phyloP scores from a whole-genome alignment of 2,113 vertebrate species.

The Amia ocellicauda region DNA sequence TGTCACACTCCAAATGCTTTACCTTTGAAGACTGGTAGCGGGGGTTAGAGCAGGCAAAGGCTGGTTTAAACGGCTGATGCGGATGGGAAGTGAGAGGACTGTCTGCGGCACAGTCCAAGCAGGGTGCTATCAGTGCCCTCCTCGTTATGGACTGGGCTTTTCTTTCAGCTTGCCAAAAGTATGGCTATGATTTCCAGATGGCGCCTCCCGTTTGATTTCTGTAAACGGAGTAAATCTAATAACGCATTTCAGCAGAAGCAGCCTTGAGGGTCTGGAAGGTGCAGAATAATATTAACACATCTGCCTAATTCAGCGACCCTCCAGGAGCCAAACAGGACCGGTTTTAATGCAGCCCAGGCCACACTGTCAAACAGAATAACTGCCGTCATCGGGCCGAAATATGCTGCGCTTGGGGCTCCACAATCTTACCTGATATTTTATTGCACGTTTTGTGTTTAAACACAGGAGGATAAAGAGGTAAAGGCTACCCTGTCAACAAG shows the following conservation, averaged over 20 bases:
- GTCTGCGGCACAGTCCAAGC: neutral
- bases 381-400: neutral
- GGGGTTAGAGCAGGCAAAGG: too few species aligned
- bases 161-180: constrained; percentile 41
- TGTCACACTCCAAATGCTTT: too few species aligned
- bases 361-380: constrained; percentile 31
- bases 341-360: constrained; percentile 38
- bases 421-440: too few species aligned
- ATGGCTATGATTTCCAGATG: constrained; percentile 61
- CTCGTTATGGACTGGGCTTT: neutral
- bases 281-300: constrained; percentile 49
- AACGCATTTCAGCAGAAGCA: constrained; percentile 31
- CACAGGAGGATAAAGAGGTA: too few species aligned
- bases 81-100: neutral
- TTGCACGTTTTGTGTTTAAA: too few species aligned
- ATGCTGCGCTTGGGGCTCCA: neutral
- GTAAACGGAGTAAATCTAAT: constrained; percentile 48
- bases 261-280: constrained; percentile 42
- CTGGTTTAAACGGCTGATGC: neutral
- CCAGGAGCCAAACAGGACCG: constrained; percentile 14
- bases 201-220: constrained; percentile 35
- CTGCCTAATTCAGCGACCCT: constrained; percentile 36
- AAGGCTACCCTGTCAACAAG: too few species aligned
- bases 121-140: neutral
- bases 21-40: too few species aligned